phyloP scores from a whole-genome alignment of 2,113 vertebrate species.

The Excalfactoria chinensis region DNA sequence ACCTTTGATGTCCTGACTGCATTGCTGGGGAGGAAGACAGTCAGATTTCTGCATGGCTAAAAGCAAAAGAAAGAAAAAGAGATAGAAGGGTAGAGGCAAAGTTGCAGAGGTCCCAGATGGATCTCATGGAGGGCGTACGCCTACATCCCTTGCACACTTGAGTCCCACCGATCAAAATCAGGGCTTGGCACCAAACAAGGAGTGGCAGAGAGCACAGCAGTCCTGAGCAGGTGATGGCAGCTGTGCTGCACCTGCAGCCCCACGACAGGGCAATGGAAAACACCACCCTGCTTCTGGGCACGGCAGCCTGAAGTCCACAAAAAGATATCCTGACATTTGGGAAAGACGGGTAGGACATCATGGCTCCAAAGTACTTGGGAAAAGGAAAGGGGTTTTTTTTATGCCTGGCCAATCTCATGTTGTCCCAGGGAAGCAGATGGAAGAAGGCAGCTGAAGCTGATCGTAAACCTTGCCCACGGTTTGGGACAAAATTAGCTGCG shows the following conservation, averaged over 20 bases:
- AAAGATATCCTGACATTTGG: not conserved
- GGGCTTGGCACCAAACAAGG: not conserved
- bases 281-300: rapidly evolving
- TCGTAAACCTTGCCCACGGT: not conserved
- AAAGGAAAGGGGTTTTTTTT: not conserved
- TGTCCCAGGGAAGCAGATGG: not conserved
- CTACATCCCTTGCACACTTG: not conserved
- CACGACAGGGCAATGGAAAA: not conserved
- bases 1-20: not conserved
- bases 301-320: not conserved
- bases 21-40: not conserved
- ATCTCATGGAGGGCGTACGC: not conserved
- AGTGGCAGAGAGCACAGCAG: not conserved
- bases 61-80: not conserved
- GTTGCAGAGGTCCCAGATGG: not conserved
- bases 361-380: not conserved
- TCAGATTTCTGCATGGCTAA: not conserved
- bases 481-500: not conserved
- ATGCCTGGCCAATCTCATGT: rapidly evolving
- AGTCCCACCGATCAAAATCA: not conserved
- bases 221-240: not conserved
- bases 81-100: not conserved
- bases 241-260: not conserved
- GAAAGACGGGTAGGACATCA: not conserved
- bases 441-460: rapidly evolving